Conservation (phyloP, 2,113 vertebrate genomes). For the Mastomys coucha region DNA sequence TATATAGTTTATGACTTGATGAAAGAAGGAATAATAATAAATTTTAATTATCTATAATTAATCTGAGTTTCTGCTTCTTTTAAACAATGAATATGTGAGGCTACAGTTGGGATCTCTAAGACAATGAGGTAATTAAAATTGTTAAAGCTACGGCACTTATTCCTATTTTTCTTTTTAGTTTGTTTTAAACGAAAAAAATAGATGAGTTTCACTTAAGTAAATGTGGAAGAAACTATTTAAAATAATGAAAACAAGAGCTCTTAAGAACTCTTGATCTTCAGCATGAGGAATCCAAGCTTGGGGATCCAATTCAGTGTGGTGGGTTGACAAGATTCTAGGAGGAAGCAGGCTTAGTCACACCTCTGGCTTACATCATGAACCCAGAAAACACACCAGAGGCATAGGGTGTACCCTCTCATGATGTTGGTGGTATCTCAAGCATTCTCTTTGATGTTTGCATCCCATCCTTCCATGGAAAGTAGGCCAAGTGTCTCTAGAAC, state of each 20-base stretch:
- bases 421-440: neutral
- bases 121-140: neutral
- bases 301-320: neutral
- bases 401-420: too few species aligned
- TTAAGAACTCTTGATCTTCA: neutral
- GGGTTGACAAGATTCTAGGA: neutral
- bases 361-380: neutral
- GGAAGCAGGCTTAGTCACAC: neutral
- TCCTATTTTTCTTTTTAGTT: neutral
- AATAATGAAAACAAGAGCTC: neutral
- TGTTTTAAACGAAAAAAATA: neutral
- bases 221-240: slow-evolving; percentile 15
- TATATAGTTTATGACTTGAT: slow-evolving; percentile 1
- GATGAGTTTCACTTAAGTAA: slow-evolving; percentile 3
- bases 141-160: neutral
- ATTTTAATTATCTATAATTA: neutral
- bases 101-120: neutral
- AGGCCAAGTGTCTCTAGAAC: neutral
- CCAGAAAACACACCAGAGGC: too few species aligned
- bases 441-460: neutral
- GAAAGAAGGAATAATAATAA: neutral
- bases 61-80: neutral
- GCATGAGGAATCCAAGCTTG: neutral
- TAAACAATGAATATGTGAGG: neutral
- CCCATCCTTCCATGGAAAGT: neutral